Evolutionary conservation across 53 echinoderm and acorn worm genomes (phyloP).

Genomic region (Henricia sp.): DNA sequence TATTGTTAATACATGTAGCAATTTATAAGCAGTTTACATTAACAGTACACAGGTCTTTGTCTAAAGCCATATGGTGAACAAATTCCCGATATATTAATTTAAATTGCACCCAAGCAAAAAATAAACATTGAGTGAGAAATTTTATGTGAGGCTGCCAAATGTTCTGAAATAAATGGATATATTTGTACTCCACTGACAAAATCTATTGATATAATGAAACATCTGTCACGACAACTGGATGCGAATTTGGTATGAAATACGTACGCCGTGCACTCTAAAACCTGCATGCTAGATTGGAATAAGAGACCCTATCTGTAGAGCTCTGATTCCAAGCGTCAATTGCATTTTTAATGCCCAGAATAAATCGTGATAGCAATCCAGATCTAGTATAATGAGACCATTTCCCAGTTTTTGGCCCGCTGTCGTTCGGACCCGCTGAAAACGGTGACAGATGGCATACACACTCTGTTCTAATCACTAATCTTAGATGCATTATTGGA

Average conservation of each 20-base stretch:
- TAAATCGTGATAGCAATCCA: constrained; percentile 57
- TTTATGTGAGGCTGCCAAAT: too few species aligned
- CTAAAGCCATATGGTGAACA: too few species aligned
- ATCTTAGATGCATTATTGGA: constrained; percentile 45
- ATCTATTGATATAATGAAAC: background rate
- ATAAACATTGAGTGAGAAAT: too few species aligned
- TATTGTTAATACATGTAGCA: too few species aligned
- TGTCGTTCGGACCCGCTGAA: constrained; percentile 23
- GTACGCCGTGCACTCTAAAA: background rate
- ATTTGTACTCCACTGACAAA: background rate
- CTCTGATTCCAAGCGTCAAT: constrained; percentile 22
- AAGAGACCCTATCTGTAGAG: background rate
- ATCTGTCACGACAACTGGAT: constrained; percentile 19
- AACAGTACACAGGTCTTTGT: too few species aligned
- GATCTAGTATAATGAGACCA: constrained; percentile 54
- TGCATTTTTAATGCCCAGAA: constrained; percentile 41
- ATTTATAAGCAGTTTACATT: too few species aligned
- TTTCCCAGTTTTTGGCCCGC: constrained; percentile 29
- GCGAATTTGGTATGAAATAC: background rate
- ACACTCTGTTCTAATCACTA: constrained; percentile 27
- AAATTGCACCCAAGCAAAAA: too few species aligned
- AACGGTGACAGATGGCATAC: constrained; percentile 46
- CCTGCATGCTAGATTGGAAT: background rate
- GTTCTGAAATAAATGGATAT: background rate
- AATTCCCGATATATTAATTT: too few species aligned